Conservation (phyloP, 2,888 invertebrate genomes). For the Drosophila nr. perissopoda region DNA sequence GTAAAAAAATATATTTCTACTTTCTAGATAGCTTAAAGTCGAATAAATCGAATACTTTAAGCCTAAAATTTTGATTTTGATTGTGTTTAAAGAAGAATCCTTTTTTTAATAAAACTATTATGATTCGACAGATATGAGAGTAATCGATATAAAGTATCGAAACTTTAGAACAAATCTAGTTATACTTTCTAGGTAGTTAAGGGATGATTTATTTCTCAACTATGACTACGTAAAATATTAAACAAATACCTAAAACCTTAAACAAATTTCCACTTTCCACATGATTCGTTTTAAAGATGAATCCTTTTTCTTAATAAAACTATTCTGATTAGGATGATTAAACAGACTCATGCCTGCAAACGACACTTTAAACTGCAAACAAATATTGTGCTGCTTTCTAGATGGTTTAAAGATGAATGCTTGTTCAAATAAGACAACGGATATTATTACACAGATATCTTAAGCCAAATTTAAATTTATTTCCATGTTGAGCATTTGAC, state of each 20-base stretch:
- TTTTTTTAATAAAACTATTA: too few relatives aligned
- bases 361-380: neutral
- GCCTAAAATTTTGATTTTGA: too few relatives aligned
- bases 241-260: neutral
- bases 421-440: neutral
- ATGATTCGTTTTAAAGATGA: neutral
- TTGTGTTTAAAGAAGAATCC: too few relatives aligned
- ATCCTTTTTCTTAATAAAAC: neutral
- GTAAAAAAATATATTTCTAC: too few relatives aligned
- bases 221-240: too few relatives aligned
- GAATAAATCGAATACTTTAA: too few relatives aligned
- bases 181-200: too few relatives aligned
- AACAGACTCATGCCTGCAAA: neutral
- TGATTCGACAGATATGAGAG: too few relatives aligned
- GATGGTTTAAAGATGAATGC: neutral
- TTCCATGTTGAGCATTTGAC: conserved; percentile 6
- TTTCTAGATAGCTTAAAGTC: too few relatives aligned
- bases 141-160: too few relatives aligned
- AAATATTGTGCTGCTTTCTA: neutral
- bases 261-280: neutral
- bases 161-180: too few relatives aligned
- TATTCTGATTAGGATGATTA: neutral
- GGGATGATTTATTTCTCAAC: too few relatives aligned
- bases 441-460: neutral
- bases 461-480: neutral